These are phyloP conservation scores for Cladopsammia gracilis DNA, from an alignment of 64 coral and sea anemone genomes.

Conservation along the genomic window DNA sequence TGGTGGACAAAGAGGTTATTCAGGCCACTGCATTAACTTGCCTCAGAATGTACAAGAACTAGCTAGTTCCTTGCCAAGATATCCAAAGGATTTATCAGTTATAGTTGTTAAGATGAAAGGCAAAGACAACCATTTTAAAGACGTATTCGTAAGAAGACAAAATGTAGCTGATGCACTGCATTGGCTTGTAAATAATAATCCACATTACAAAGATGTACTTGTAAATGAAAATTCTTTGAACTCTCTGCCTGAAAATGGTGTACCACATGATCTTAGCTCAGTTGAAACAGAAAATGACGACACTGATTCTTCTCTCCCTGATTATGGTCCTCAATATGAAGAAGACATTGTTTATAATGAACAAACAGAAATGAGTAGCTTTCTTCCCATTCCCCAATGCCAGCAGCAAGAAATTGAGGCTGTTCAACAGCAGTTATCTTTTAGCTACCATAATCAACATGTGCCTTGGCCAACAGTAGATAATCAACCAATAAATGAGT, in stretches of 20 bases:
- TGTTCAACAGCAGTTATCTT: not conserved
- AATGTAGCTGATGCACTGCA: not conserved
- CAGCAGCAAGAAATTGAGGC: not conserved
- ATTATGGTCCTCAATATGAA: not conserved
- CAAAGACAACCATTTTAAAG: constrained; percentile 47
- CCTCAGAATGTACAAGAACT: constrained; percentile 43
- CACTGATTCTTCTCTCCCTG: not conserved
- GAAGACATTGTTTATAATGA: constrained; percentile 26
- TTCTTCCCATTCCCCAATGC: not conserved
- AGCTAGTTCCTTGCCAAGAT: constrained; percentile 31
- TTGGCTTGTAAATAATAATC: constrained; percentile 3
- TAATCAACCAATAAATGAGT: not conserved
- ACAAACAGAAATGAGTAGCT: not conserved
- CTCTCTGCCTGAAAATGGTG: not conserved
- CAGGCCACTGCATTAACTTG: constrained; percentile 24
- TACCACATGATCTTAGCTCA: not conserved
- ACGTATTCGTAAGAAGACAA: constrained; percentile 31
- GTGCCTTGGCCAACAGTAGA: not conserved
- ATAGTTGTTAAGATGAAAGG: constrained; percentile 38
- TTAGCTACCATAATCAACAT: not conserved
- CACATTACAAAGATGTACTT: not conserved
- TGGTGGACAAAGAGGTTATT: constrained; percentile 38
- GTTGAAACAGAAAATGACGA: not conserved
- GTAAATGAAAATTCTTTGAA: not conserved
- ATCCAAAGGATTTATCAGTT: constrained; percentile 29